A percentile compares a stretch with the other conserved stretches of the same genome.
Conservation (phyloP, 1,140 invertebrate genomes). For the Plodia interpunctella region DNA sequence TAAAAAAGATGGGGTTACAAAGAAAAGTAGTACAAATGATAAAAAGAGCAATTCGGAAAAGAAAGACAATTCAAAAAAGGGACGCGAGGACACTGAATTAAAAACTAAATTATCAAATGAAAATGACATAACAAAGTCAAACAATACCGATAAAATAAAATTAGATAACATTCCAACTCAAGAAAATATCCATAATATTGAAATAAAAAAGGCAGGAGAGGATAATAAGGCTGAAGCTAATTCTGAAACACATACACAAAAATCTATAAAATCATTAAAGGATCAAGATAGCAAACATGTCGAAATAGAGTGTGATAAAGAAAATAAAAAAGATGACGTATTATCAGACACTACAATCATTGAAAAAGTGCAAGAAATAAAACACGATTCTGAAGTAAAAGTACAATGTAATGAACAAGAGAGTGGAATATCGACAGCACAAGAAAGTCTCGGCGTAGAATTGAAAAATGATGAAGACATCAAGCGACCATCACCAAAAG, state of each 20-base stretch:
- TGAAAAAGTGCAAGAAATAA: slow-evolving; percentile 20
- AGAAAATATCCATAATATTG: slow-evolving; percentile 11
- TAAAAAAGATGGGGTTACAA: not conserved
- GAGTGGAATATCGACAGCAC: too few relatives aligned
- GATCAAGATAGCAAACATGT: not conserved
- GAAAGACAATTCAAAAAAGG: not conserved
- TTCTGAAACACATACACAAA: not conserved
- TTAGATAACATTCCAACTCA: slow-evolving; percentile 43
- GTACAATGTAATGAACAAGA: too few relatives aligned
- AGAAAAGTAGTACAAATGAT: not conserved
- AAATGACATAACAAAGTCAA: not conserved
- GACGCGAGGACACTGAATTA: not conserved
- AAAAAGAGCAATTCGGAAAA: not conserved
- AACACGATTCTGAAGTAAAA: not conserved
- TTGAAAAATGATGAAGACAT: slow-evolving; percentile 16
- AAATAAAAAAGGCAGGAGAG: not conserved
- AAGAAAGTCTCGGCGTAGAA: slow-evolving; percentile 6
- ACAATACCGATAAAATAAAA: not conserved
- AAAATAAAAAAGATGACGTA: slow-evolving; percentile 23
- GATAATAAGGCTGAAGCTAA: slow-evolving; percentile 3
- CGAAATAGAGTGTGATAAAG: slow-evolving; percentile 18
- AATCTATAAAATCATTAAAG: not conserved
- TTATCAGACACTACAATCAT: slow-evolving; percentile 33
- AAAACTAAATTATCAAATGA: not conserved
- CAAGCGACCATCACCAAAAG: slow-evolving; percentile 16